Base-by-base conservation (phyloP, 2,797 vertebrate species). In the Limnodromus scolopaceus region DNA sequence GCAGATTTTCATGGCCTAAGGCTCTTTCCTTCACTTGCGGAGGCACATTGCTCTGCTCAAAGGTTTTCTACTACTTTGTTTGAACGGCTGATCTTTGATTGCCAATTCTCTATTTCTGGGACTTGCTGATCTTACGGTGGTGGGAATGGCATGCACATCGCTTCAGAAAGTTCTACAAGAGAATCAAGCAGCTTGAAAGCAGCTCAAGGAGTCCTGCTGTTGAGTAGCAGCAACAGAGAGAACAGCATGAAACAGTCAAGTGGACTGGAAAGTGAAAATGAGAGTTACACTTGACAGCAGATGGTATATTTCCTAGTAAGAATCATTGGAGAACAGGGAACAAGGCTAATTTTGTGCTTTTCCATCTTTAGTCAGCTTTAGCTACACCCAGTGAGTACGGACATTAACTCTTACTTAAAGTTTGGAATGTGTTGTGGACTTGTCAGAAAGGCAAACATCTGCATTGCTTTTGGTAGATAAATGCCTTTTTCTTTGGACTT, bases 251-350 rank as follows among this genome's bases (percentile, higher is more conserved):
- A 94, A 28, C 39, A 72, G 55, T 84, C 58, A 93, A 90, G 65
- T 79, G 58, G 66, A 94, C 63, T 92, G 74, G 58, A 95, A 95
- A 93, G 63, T 86, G 80, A 88, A 95, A 95, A 84, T 55, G 14
- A 80, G 58, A 81, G 54, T 90, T 92, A 63, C 5, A 28, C 28
- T 84, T 87, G 72, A 82, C 39, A 88, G 48, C 48, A 94, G 66
- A 78, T 76, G 39, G 46, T 79, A 7, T 79, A 91, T 82, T 96
- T 82, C 30, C 58, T 72, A 36, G 69, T 60, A 74, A 88, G 43
- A 77, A 61, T 92, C 48, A 64, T 13, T 30, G 41, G n/a, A 89
- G 54, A 92, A 25, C 39, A 41, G 16, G 39, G 32, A 86, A 71
- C 38, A 32, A 61, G 34, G 6, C 32, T 49, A 75, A 70, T 82